Conservation (phyloP, 2,113 vertebrate genomes). For the Anthoscopus minutus region DNA sequence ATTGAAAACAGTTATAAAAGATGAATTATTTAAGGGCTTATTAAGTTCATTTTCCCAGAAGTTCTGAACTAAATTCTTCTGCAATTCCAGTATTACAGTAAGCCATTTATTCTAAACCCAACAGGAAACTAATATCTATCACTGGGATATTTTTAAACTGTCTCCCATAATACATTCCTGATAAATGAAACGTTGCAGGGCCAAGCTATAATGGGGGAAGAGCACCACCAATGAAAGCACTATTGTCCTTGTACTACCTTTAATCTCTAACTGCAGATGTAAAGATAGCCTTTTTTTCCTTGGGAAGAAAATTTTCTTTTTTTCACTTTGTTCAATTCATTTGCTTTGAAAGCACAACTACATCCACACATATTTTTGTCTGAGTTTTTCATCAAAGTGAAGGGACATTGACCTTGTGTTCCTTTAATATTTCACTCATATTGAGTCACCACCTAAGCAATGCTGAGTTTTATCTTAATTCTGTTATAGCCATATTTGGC, state of each 20-base stretch:
- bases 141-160: slow-evolving; percentile 65
- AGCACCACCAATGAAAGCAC: slow-evolving; percentile 9
- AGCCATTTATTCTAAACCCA: slow-evolving; percentile 67
- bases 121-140: slow-evolving; percentile 57
- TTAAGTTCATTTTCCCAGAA: slow-evolving; percentile 67
- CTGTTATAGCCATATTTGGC: not conserved
- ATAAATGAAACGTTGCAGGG: slow-evolving; percentile 50
- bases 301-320: not conserved
- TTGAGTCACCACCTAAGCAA: not conserved
- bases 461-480: not conserved
- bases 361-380: not conserved
- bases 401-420: not conserved
- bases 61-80: slow-evolving; percentile 46
- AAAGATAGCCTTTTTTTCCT: not conserved
- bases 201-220: not conserved
- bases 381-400: slow-evolving; percentile 14
- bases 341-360: slow-evolving; percentile 18
- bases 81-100: slow-evolving; percentile 68
- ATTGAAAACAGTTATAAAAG: not conserved
- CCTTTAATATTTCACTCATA: not conserved
- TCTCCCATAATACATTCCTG: slow-evolving; percentile 32
- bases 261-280: slow-evolving; percentile 11
- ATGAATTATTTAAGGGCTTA: slow-evolving; percentile 30
- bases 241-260: not conserved
- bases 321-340: not conserved